These are phyloP conservation scores for Ophioderma brevispina DNA, from an alignment of 35 echinoderm and acorn worm genomes.

Conservation along the genomic window DNA sequence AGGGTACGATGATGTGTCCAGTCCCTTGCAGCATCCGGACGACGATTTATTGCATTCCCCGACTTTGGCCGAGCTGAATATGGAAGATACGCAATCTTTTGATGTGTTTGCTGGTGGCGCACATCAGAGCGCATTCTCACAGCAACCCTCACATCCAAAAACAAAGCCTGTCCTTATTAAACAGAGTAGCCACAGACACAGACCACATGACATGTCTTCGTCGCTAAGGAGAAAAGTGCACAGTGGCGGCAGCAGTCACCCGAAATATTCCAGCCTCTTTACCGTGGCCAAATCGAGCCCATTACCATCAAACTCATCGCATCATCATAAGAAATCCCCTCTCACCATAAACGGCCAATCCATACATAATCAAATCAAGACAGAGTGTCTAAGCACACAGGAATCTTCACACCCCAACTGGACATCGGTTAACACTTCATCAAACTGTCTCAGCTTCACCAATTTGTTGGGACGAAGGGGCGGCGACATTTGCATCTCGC, in stretches of 20 bases:
- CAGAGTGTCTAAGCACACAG: neutral
- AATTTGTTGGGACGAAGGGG: neutral
- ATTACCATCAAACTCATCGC: neutral
- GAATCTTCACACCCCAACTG: neutral
- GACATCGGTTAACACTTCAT: neutral
- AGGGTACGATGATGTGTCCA: slow-evolving; percentile 48
- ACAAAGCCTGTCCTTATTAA: neutral
- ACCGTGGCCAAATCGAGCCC: neutral
- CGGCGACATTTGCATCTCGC: neutral
- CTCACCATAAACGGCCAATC: neutral
- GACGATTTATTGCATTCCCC: slow-evolving; percentile 62
- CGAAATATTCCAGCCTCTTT: neutral
- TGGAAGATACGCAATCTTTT: slow-evolving; percentile 82
- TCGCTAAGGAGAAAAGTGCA: neutral
- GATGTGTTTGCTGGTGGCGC: neutral
- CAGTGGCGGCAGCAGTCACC: neutral
- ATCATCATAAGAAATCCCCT: neutral
- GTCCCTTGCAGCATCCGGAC: slow-evolving; percentile 41
- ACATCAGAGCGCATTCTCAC: neutral
- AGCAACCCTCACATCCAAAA: neutral
- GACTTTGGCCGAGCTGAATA: slow-evolving; percentile 91
- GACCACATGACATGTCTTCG: neutral
- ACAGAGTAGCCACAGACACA: neutral
- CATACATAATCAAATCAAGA: neutral
- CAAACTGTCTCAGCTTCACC: neutral